A percentile compares a stretch with the other conserved stretches of the same genome.
Conservation (phyloP, 2,888 invertebrate species). For the Drosophila neutralis region DNA sequence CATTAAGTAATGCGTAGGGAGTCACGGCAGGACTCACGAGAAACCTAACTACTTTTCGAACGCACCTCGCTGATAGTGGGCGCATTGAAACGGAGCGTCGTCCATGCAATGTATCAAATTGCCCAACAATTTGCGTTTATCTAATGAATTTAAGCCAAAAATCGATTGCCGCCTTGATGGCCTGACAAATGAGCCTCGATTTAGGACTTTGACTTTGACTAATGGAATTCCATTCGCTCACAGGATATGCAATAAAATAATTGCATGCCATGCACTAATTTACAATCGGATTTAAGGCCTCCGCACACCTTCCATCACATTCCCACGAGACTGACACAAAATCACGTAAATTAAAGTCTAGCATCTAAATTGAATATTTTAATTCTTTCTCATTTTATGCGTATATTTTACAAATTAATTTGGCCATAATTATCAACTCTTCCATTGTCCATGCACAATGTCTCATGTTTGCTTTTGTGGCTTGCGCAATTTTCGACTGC, state of each 20-base stretch:
- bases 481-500: not conserved
- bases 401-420: not conserved
- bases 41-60: not conserved
- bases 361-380: conserved; percentile 20
- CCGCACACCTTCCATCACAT: not conserved
- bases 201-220: conserved; percentile 64
- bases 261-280: conserved; percentile 59
- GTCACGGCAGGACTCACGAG: not conserved
- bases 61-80: conserved; percentile 17
- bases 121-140: conserved; percentile 48
- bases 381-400: conserved; percentile 13
- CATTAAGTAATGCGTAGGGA: not conserved
- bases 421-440: not conserved
- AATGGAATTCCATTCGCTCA: conserved; percentile 64
- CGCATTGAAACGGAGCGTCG: not conserved
- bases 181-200: conserved; percentile 45
- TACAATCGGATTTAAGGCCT: conserved; percentile 37
- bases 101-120: conserved; percentile 59
- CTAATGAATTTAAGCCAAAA: conserved; percentile 60
- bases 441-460: not conserved
- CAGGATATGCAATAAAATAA: conserved; percentile 57
- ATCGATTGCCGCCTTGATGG: conserved; percentile 53
- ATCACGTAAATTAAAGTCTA: conserved; percentile 28
- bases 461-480: not conserved
- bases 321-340: not conserved